These are phyloP conservation scores for Rutilus rutilus DNA, from an alignment of 2,113 vertebrate species.

Conservation along the genomic window DNA sequence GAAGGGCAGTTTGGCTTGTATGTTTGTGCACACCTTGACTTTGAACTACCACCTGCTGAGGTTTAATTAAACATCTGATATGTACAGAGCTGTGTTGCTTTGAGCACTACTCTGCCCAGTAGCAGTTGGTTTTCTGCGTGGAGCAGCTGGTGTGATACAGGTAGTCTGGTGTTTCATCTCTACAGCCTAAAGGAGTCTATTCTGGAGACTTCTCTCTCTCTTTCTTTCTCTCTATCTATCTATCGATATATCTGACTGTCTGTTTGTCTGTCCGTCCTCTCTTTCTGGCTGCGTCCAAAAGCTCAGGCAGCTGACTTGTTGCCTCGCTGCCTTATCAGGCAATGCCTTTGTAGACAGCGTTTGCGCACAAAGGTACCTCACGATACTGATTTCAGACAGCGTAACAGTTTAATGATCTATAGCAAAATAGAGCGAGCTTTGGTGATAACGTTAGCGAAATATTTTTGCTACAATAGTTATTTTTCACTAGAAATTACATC, in stretches of 20 bases:
- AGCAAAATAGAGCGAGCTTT: no score
- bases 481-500: no score
- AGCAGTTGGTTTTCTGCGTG: not conserved
- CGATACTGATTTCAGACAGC: no score
- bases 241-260: not conserved
- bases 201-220: not conserved
- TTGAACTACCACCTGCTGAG: slow-evolving; percentile 8
- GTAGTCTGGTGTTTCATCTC: slow-evolving; percentile 14
- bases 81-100: slow-evolving; percentile 11
- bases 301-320: no score
- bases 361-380: no score
- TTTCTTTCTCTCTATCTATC: no score
- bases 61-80: slow-evolving; percentile 41
- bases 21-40: not conserved
- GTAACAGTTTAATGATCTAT: no score
- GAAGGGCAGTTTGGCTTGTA: not conserved
- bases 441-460: no score
- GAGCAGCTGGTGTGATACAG: slow-evolving; percentile 29
- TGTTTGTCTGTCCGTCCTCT: slow-evolving; percentile 14
- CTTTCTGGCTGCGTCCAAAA: not conserved
- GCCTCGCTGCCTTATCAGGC: no score
- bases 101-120: not conserved
- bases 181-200: not conserved
- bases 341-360: no score
- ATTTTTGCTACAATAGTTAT: no score